Evolutionary conservation across 2,797 vertebrate species (phyloP).

Genomic region (Cynopterus sphinx): DNA sequence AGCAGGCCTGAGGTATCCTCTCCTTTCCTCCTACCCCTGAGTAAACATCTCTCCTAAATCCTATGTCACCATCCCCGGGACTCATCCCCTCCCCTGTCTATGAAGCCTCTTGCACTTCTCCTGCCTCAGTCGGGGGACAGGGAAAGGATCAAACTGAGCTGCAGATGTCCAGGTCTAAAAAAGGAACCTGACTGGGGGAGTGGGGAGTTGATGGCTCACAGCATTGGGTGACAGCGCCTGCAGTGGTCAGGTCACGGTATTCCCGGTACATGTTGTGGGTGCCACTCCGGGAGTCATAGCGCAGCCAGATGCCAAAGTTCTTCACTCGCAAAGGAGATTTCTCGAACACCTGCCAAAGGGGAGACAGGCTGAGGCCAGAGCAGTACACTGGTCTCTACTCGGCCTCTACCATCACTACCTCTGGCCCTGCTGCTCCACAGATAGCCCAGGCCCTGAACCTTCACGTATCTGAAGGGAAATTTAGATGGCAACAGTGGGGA

Average conservation of each 20-base stretch:
- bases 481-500: background rate
- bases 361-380: background rate
- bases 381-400: accelerated
- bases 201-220: constrained; percentile 86
- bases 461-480: no score
- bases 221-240: constrained; percentile 97
- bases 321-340: constrained; percentile 96
- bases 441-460: background rate
- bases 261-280: constrained; percentile 99
- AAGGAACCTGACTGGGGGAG: accelerated
- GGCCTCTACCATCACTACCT: background rate
- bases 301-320: constrained; percentile 99
- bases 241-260: constrained; percentile 96
- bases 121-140: background rate
- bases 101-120: background rate
- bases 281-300: constrained; percentile 97
- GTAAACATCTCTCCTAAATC: background rate
- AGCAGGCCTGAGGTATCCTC: background rate
- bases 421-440: background rate
- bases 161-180: background rate
- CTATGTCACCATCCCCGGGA: background rate
- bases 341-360: constrained; percentile 91
- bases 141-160: background rate
- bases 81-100: no score
- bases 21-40: no score